Evolutionary conservation across 2,888 invertebrate species (phyloP).

Genomic region (Standfussiana lucernea): DNA sequence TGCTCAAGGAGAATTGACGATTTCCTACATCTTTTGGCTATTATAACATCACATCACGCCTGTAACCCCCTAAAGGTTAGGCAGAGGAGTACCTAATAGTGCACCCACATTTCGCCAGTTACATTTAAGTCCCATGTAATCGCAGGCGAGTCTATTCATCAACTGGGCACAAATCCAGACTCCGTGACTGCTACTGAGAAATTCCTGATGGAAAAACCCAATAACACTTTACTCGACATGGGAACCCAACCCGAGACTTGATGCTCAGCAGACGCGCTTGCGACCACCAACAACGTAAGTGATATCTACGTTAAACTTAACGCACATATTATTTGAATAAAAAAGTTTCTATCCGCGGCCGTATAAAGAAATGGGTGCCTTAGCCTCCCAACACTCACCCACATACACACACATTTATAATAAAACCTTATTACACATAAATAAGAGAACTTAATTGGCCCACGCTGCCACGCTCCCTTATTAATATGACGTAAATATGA

Average conservation of each 20-base stretch:
- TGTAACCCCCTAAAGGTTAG: not conserved
- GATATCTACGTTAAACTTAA: too few relatives aligned
- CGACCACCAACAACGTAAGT: not conserved
- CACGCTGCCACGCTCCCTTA: not conserved
- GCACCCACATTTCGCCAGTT: too few relatives aligned
- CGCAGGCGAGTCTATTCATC: too few relatives aligned
- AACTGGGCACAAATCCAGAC: too few relatives aligned
- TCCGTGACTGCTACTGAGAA: too few relatives aligned
- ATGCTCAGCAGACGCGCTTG: too few relatives aligned
- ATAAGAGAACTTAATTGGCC: slow-evolving; percentile 27
- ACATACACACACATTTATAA: not conserved
- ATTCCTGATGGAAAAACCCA: too few relatives aligned
- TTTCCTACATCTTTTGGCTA: not conserved
- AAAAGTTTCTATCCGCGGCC: not conserved
- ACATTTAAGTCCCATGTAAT: too few relatives aligned
- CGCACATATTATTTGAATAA: too few relatives aligned
- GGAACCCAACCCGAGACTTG: too few relatives aligned
- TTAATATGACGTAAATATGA: slow-evolving; percentile 24
- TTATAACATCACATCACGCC: not conserved
- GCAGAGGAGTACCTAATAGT: too few relatives aligned
- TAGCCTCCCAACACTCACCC: not conserved
- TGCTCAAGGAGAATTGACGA: not conserved
- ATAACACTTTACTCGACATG: too few relatives aligned
- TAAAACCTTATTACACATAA: slow-evolving; percentile 22
- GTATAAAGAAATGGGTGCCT: not conserved